These are phyloP conservation scores for Montipora cactus DNA, from an alignment of 64 coral and sea anemone genomes.

Conservation along the genomic window DNA sequence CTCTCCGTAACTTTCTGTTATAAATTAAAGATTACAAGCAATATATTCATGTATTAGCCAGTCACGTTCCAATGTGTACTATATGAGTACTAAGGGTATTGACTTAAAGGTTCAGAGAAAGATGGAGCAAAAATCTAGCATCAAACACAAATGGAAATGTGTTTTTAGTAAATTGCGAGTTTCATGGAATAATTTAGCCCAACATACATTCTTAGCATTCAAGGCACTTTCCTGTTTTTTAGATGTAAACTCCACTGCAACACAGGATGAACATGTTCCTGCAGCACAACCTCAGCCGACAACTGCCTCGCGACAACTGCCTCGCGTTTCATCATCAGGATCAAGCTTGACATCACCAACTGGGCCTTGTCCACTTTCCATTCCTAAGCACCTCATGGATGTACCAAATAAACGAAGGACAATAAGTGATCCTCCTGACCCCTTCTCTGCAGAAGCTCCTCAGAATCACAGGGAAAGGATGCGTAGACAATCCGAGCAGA, in stretches of 20 bases:
- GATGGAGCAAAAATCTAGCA: too few species aligned
- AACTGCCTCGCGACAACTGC: neutral
- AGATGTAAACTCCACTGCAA: neutral
- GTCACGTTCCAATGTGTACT: too few species aligned
- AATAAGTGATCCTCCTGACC: conserved; percentile 17
- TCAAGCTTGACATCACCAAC: conserved; percentile 30
- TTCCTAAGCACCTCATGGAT: conserved; percentile 20
- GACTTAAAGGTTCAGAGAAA: too few species aligned
- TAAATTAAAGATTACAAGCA: too few species aligned
- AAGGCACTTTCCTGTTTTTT: neutral
- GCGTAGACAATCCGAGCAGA: conserved; percentile 11
- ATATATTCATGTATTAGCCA: too few species aligned
- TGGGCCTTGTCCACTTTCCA: conserved; percentile 37
- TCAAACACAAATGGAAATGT: too few species aligned
- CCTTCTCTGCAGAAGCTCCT: neutral
- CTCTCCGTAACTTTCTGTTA: too few species aligned
- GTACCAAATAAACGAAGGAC: neutral
- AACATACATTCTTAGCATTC: neutral
- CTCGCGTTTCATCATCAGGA: neutral
- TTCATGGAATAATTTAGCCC: neutral
- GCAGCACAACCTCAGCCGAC: neutral
- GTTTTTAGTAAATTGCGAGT: too few species aligned
- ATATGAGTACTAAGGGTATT: too few species aligned
- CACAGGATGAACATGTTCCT: neutral
- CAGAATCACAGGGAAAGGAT: neutral